Evolutionary conservation across 2,113 vertebrate species (phyloP).

Genomic region (Phalacrocorax carbo): DNA sequence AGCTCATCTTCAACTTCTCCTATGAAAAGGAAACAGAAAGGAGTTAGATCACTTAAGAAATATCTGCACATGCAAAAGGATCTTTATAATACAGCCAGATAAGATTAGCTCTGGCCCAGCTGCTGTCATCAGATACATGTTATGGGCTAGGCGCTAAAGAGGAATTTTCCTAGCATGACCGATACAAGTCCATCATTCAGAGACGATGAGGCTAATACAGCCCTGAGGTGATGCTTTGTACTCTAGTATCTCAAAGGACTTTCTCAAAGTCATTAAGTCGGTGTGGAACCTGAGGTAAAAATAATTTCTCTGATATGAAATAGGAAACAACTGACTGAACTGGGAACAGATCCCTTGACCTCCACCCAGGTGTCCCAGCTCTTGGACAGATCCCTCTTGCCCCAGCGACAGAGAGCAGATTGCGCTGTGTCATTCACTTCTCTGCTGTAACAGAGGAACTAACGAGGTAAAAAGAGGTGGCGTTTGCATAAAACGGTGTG

Average conservation of each 20-base stretch:
- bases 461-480: conserved; percentile 13
- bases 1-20: conserved; percentile 93
- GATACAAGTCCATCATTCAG: neutral
- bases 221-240: neutral
- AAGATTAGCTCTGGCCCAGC: neutral
- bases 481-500: neutral
- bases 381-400: neutral
- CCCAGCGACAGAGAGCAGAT: neutral
- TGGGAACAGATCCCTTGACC: neutral
- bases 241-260: neutral
- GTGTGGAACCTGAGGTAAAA: neutral
- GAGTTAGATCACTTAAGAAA: neutral
- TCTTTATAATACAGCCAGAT: neutral
- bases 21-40: conserved; percentile 41
- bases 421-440: conserved; percentile 2
- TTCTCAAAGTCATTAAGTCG: neutral
- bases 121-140: neutral
- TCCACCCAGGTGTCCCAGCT: neutral
- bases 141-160: neutral
- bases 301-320: neutral
- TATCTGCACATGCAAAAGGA: neutral
- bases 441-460: neutral
- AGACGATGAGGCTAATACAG: neutral
- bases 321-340: neutral
- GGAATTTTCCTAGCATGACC: neutral